These are phyloP conservation scores for Smutsia gigantea DNA, from an alignment of 2,797 vertebrate species.

Conservation along the genomic window DNA sequence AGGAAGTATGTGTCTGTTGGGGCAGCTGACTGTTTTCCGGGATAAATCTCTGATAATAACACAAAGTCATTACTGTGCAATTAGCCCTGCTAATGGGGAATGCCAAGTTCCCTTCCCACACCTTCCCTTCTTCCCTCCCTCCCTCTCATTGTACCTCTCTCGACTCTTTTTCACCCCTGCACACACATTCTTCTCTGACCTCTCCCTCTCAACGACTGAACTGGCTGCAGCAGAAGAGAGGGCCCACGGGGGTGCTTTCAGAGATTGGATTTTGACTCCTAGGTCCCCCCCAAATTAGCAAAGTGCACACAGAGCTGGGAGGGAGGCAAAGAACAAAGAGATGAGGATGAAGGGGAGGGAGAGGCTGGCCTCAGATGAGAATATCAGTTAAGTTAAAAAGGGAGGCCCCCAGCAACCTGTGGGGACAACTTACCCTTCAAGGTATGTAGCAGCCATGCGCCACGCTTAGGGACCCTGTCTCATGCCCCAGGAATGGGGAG, in stretches of 20 bases:
- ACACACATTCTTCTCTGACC: background rate
- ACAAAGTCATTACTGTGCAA: constrained; percentile 75
- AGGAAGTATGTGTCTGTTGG: constrained; percentile 43
- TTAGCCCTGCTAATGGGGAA: constrained; percentile 70
- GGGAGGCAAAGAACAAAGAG: background rate
- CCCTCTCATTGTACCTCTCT: background rate
- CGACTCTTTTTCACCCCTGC: background rate
- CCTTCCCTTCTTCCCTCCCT: background rate
- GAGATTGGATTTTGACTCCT: background rate
- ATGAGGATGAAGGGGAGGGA: fast-evolving
- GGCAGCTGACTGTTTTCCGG: constrained; percentile 77
- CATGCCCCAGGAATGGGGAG: background rate
- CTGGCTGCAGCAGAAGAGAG: background rate
- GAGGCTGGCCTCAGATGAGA: background rate
- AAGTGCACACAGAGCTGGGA: background rate
- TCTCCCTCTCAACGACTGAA: background rate
- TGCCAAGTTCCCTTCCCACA: constrained; percentile 2
- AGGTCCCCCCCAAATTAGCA: background rate
- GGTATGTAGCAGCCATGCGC: background rate
- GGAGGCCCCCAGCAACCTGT: background rate
- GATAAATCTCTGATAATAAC: constrained; percentile 76
- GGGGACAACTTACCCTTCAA: background rate
- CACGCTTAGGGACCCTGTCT: background rate
- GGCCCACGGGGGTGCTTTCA: too few species aligned
- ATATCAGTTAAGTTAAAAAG: background rate